A percentile compares a stretch with the other conserved stretches of the same genome.
These are phyloP conservation scores for Branchinecta sandiegonensis DNA, from an alignment of 2,888 invertebrate species.

Conservation along the genomic window DNA sequence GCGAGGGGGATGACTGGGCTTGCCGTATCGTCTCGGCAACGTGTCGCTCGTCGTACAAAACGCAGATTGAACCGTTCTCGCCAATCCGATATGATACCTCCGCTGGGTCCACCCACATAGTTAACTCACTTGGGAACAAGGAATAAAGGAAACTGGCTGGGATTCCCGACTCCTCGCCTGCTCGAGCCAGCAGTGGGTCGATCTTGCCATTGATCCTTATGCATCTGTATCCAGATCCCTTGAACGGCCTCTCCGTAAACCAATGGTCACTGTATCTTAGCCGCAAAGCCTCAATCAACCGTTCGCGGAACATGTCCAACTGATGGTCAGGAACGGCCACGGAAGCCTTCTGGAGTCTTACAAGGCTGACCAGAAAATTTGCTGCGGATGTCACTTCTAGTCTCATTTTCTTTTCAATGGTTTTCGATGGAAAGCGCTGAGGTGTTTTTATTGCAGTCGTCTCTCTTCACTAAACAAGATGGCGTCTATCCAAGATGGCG, in stretches of 20 bases:
- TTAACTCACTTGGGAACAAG: constrained; percentile 51
- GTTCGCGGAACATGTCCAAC: constrained; percentile 37
- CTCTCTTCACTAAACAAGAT: too few relatives aligned
- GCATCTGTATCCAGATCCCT: constrained; percentile 55
- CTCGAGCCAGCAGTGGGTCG: constrained; percentile 50
- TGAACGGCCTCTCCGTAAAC: constrained; percentile 55
- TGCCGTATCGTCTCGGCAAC: constrained; percentile 20
- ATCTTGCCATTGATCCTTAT: constrained; percentile 54
- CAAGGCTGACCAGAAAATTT: constrained; percentile 39
- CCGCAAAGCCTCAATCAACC: constrained; percentile 36
- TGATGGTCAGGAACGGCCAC: constrained; percentile 32
- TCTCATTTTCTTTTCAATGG: constrained; percentile 33
- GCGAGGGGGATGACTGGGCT: constrained; percentile 18
- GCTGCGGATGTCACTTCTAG: constrained; percentile 40
- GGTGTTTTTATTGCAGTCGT: too few relatives aligned
- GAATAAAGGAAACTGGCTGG: constrained; percentile 43
- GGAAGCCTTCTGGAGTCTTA: constrained; percentile 34
- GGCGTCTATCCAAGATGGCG: too few relatives aligned
- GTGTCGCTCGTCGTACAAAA: constrained; percentile 37
- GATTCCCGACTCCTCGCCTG: constrained; percentile 48
- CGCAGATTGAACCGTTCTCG: constrained; percentile 48
- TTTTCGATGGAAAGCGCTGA: too few relatives aligned
- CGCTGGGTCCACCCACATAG: constrained; percentile 59
- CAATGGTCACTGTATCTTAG: constrained; percentile 49
- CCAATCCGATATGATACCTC: constrained; percentile 54